These are phyloP conservation scores for Crotalus viridis DNA, from an alignment of 2,113 vertebrate genomes.

Conservation along the genomic window DNA sequence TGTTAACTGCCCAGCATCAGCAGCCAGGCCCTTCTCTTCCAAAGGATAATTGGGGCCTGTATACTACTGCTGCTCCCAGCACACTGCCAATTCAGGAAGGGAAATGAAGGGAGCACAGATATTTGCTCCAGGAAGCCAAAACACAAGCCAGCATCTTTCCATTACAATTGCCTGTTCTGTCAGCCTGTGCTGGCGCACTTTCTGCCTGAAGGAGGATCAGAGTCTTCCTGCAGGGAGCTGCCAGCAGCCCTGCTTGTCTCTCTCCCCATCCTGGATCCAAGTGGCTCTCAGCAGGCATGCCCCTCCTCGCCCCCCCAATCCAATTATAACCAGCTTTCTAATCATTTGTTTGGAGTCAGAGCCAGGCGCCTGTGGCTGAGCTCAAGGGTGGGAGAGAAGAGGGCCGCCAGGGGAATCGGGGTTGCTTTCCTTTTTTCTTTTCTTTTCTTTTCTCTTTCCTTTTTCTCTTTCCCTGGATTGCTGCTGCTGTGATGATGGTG, in stretches of 20 bases:
- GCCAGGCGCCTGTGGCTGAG: constrained; percentile 34
- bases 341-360: constrained; percentile 35
- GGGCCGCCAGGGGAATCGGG: background rate
- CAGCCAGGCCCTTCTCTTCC: background rate
- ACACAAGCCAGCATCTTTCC: constrained; percentile 30
- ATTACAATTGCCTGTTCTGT: constrained; percentile 14
- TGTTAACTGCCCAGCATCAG: background rate
- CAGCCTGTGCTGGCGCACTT: constrained; percentile 2
- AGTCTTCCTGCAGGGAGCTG: constrained; percentile 19
- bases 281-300: constrained; percentile 11
- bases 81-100: background rate
- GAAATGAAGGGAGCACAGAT: constrained; percentile 19
- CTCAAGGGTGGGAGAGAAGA: constrained; percentile 18
- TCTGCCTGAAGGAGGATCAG: constrained; percentile 25
- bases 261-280: constrained; percentile 7
- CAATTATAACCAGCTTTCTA: constrained; percentile 22
- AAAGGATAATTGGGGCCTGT: constrained; percentile 2
- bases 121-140: constrained; percentile 23
- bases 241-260: background rate
- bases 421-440: background rate
- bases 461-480: background rate
- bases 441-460: background rate
- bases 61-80: background rate
- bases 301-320: constrained; percentile 12
- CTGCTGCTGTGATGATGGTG: background rate